Conservation (phyloP, 2,113 vertebrate species). For the Sigmodon hispidus region DNA sequence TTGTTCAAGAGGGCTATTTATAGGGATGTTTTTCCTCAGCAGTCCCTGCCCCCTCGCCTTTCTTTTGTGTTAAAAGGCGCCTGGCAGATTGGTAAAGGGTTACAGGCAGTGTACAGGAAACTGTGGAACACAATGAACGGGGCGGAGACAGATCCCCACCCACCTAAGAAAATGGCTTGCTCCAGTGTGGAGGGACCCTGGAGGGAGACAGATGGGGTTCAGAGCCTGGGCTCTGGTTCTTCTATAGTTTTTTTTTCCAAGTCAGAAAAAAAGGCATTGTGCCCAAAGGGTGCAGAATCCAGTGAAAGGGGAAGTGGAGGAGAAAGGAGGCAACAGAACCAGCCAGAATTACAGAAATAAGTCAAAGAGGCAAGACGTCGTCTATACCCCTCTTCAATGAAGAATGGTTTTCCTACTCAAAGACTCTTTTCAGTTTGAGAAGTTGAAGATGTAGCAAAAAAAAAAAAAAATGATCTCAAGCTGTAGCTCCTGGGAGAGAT, state of each 20-base stretch:
- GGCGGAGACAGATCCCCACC: slow-evolving; percentile 74
- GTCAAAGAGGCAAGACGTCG: not conserved
- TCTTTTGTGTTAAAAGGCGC: slow-evolving; percentile 84
- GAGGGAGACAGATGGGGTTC: slow-evolving; percentile 41
- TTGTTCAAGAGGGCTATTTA: slow-evolving; percentile 84
- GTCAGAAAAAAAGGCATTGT: not conserved
- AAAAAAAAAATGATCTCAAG: not conserved
- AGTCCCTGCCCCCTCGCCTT: slow-evolving; percentile 67
- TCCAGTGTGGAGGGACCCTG: accelerated
- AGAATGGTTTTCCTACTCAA: not conserved
- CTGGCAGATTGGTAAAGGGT: slow-evolving; percentile 85
- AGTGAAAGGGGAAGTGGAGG: not conserved
- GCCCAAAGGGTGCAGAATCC: not conserved
- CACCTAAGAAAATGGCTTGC: slow-evolving; percentile 77
- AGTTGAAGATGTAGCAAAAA: not conserved
- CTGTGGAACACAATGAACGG: slow-evolving; percentile 79
- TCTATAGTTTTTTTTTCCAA: not conserved
- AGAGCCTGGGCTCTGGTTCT: not conserved
- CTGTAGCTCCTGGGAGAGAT: not conserved
- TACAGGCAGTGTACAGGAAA: slow-evolving; percentile 84
- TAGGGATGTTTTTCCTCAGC: slow-evolving; percentile 82
- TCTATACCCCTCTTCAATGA: not conserved
- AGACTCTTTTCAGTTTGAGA: not conserved
- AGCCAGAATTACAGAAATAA: not conserved
- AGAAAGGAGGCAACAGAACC: not conserved